Evolutionary conservation across 92 coral and sea anemone species (phyloP).

Genomic region (Paramuricea clavata): DNA sequence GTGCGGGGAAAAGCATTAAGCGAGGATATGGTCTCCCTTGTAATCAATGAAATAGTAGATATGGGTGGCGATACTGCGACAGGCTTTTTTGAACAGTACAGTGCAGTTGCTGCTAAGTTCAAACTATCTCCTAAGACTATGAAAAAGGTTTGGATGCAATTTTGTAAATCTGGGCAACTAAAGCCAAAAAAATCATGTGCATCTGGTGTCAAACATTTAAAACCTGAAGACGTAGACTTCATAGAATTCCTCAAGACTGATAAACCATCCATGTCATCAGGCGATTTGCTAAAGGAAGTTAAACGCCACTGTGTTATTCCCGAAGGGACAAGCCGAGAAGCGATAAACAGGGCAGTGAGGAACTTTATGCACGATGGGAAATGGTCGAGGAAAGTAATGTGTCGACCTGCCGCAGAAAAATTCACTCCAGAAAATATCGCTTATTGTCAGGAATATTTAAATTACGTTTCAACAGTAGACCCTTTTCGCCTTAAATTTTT

Average conservation of each 20-base stretch:
- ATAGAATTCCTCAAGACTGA: slow-evolving; percentile 60
- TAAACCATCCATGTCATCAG: slow-evolving; percentile 51
- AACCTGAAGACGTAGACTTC: slow-evolving; percentile 55
- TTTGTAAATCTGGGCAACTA: background rate
- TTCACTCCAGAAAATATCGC: slow-evolving; percentile 45
- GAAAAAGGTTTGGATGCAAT: background rate
- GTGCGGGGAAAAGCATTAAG: background rate
- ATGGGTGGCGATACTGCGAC: background rate
- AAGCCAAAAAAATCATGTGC: background rate
- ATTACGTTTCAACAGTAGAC: slow-evolving; percentile 53
- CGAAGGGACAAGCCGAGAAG: slow-evolving; percentile 38
- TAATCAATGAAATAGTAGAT: slow-evolving; percentile 1
- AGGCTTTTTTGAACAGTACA: background rate
- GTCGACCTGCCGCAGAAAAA: slow-evolving; percentile 51
- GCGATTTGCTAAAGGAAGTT: slow-evolving; percentile 51
- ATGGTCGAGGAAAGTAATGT: slow-evolving; percentile 62
- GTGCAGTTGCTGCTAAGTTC: background rate
- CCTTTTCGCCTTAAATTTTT: slow-evolving; percentile 54
- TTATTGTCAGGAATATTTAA: slow-evolving; percentile 62
- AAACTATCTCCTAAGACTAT: background rate
- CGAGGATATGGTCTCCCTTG: background rate
- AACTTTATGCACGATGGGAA: slow-evolving; percentile 52
- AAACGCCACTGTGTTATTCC: slow-evolving; percentile 41
- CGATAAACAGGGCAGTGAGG: slow-evolving; percentile 40
- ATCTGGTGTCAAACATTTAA: slow-evolving; percentile 53